Conservation (phyloP, 2,888 invertebrate species). For the Teleogryllus oceanicus region DNA sequence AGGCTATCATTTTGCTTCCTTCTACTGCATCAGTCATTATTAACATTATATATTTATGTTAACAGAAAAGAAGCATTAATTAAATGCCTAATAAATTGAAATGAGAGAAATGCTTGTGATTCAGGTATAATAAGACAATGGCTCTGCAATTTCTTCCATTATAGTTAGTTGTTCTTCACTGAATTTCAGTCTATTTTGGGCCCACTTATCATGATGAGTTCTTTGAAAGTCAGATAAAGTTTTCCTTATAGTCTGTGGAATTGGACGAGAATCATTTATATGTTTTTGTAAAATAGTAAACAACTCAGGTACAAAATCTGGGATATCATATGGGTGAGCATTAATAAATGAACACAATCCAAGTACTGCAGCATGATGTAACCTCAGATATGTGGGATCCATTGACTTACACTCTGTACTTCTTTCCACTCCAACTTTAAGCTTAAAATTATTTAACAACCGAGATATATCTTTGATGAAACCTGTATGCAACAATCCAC, state of each 20-base stretch:
- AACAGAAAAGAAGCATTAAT: too few relatives aligned
- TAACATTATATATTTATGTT: too few relatives aligned
- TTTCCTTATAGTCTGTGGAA: slow-evolving; percentile 81
- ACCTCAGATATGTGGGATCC: slow-evolving; percentile 22
- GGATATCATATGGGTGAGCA: slow-evolving; percentile 84
- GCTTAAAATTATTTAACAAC: slow-evolving; percentile 41
- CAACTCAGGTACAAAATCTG: slow-evolving; percentile 71
- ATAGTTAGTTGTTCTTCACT: slow-evolving; percentile 74
- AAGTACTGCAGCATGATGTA: slow-evolving; percentile 77
- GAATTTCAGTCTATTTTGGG: slow-evolving; percentile 78
- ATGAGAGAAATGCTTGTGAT: too few relatives aligned
- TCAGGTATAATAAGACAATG: too few relatives aligned
- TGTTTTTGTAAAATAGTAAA: slow-evolving; percentile 75
- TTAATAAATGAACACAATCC: slow-evolving; percentile 84
- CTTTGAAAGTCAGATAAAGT: slow-evolving; percentile 84
- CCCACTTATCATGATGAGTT: slow-evolving; percentile 92
- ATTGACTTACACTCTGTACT: neutral
- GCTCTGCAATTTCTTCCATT: too few relatives aligned
- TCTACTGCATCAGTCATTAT: too few relatives aligned
- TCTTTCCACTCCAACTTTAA: neutral
- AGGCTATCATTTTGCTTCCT: too few relatives aligned
- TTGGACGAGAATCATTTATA: slow-evolving; percentile 82
- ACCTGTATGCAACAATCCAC: slow-evolving; percentile 82
- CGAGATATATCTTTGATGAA: slow-evolving; percentile 62
- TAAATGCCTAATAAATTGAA: too few relatives aligned